Evolutionary conservation across 2,113 vertebrate genomes (phyloP), one percentile per base, ranked within the genome.

Genomic region (Puma concolor): DNA sequence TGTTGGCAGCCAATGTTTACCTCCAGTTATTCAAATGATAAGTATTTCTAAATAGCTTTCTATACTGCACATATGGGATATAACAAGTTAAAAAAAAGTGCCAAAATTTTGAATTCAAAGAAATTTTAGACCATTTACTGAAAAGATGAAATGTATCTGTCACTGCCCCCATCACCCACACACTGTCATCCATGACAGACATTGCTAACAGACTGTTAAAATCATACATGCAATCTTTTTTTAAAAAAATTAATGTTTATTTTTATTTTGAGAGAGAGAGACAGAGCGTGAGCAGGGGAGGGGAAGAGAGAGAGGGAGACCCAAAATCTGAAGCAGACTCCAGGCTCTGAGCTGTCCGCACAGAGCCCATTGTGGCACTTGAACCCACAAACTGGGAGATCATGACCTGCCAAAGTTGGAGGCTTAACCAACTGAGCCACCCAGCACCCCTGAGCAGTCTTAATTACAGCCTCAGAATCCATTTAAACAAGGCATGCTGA

Each of bases 1-100:
- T 96, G 85, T 94, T 29, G 27, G 36, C 54, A 92, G 12, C 31
- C 41, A 72, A 67, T 92, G 48, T 83, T 84, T 92, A 87, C 67
- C 29, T 60, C 36, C 25, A 66, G 5, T 80, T 92, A 79, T 67
- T 89, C 27, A 97, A 92, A 83, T 91, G 52, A 41, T 71, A 48
- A 80, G 13, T 16, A 66, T 80, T 91, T 97, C 64, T 76, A 92
- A 84, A 88, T 57, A 84, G 31, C 0, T 9, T 23, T 12, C 67
- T 84, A 27, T 38, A 77, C 4, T 41, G 36, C 33, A 67, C 14
- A 80, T n/a, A n/a, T 25, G 0, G 16, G 50, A 72, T 80, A 84
- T 14, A 85, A 11, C 3, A 72, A 92, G 6, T 72, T 9, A 44
- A 76, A 92, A 92, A 41, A 38, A 38, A 63, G 36, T 89, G 27